These are phyloP conservation scores for Pimephales promelas DNA, from an alignment of 2,113 vertebrate genomes.

Conservation along the genomic window DNA sequence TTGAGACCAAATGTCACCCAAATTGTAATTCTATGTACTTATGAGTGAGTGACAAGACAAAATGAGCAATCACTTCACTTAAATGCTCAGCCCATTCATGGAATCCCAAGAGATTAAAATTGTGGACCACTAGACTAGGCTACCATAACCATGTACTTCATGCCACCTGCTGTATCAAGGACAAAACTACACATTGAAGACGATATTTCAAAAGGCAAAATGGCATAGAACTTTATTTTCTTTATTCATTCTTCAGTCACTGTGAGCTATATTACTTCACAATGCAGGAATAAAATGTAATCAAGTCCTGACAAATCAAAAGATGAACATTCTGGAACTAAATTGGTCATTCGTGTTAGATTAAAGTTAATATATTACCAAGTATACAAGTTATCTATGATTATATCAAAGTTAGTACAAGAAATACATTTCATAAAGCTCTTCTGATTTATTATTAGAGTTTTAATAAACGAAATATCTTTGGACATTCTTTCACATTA, in stretches of 20 bases:
- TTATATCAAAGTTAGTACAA: neutral
- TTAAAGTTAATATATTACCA: neutral
- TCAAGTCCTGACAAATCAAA: neutral
- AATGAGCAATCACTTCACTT: slow-evolving; percentile 6
- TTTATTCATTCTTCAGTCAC: neutral
- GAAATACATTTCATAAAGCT: slow-evolving; percentile 5
- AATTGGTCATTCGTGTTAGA: neutral
- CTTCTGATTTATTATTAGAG: neutral
- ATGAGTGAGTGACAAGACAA: neutral
- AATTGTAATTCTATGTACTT: neutral
- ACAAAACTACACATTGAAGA: slow-evolving; percentile 1
- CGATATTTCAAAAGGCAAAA: neutral
- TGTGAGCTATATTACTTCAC: neutral
- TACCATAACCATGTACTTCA: neutral
- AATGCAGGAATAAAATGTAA: neutral
- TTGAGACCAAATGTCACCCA: neutral
- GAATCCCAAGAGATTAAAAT: neutral
- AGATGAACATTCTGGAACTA: neutral
- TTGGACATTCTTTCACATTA: slow-evolving; percentile 1
- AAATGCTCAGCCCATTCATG: neutral
- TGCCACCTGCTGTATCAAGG: slow-evolving; percentile 24
- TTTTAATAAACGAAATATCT: neutral
- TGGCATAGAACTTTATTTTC: neutral
- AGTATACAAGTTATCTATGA: neutral
- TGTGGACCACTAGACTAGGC: neutral